These are phyloP conservation scores for Meteorus colon DNA, from an alignment of 2,888 invertebrate species.

Conservation along the genomic window DNA sequence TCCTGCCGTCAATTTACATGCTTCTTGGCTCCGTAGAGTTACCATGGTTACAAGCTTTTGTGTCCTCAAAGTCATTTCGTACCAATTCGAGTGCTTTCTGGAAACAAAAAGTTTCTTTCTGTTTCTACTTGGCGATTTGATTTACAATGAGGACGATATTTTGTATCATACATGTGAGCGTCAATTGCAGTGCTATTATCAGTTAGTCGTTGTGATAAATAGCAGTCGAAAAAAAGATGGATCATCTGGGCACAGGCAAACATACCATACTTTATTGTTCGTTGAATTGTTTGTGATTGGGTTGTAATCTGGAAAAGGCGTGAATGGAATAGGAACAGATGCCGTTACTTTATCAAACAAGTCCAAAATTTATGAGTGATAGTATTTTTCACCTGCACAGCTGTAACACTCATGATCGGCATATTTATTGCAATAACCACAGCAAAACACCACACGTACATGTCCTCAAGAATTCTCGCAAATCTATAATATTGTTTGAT, in stretches of 20 bases:
- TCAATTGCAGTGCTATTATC: conserved; percentile 26
- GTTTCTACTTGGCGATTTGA: background rate
- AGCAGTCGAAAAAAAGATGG: conserved; percentile 34
- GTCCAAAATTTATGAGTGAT: background rate
- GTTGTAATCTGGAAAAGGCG: conserved; percentile 21
- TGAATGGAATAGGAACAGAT: background rate
- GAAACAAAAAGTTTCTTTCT: background rate
- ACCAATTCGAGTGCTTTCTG: conserved; percentile 37
- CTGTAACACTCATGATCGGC: conserved; percentile 23
- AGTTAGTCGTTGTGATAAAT: conserved; percentile 24
- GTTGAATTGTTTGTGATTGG: background rate
- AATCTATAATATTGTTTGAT: conserved; percentile 15
- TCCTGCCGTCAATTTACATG: conserved; percentile 38
- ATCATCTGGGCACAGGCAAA: conserved; percentile 14
- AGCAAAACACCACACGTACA: conserved; percentile 26
- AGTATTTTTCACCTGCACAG: background rate
- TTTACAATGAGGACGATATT: background rate
- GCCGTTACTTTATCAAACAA: too few species aligned
- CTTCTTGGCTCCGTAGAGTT: conserved; percentile 32
- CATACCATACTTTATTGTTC: background rate
- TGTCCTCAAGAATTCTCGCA: conserved; percentile 20
- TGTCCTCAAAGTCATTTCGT: conserved; percentile 28
- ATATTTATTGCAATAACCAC: conserved; percentile 13
- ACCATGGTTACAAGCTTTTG: conserved; percentile 38
- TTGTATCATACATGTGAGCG: conserved; percentile 13